Conservation (phyloP, 2,797 vertebrate species). For the Pangasius mekongensis region DNA sequence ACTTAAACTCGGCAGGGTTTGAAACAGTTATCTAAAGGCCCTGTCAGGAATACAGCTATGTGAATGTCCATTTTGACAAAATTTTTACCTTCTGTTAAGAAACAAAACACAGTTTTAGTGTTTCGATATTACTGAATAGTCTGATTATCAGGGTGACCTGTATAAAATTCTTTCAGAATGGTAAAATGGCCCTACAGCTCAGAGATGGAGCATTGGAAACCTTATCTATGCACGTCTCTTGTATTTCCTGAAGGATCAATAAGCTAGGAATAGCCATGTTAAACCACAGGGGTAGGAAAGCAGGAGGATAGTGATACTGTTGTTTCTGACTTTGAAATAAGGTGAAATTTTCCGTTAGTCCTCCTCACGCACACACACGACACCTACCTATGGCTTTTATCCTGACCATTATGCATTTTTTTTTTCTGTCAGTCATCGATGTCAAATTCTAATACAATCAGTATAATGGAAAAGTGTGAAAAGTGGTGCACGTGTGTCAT, state of each 20-base stretch:
- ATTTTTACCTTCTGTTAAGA: not conserved
- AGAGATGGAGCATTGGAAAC: slow-evolving; percentile 28
- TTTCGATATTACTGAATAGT: not conserved
- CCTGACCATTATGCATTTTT: not conserved
- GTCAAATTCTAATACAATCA: not conserved
- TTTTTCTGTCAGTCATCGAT: not conserved
- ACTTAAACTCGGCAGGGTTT: not conserved
- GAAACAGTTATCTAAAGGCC: not conserved
- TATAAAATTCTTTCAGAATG: not conserved
- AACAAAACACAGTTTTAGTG: not conserved
- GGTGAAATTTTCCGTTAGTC: not conserved
- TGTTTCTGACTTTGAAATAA: slow-evolving; percentile 21
- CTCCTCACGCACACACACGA: not conserved
- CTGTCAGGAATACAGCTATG: not conserved
- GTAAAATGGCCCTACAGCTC: not conserved
- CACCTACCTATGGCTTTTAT: not conserved
- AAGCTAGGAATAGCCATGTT: slow-evolving; percentile 21
- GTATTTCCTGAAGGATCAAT: slow-evolving; percentile 43
- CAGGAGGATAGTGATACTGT: not conserved
- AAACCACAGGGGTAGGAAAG: not conserved
- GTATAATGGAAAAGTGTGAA: not conserved
- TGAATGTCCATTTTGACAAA: not conserved
- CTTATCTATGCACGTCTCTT: slow-evolving; percentile 5
- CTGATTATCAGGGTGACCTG: not conserved
- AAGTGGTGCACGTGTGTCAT: not conserved